A percentile compares a stretch with the other conserved stretches of the same genome.
These are phyloP conservation scores for Sterna hirundo DNA, from an alignment of 2,113 vertebrate genomes.

Conservation along the genomic window DNA sequence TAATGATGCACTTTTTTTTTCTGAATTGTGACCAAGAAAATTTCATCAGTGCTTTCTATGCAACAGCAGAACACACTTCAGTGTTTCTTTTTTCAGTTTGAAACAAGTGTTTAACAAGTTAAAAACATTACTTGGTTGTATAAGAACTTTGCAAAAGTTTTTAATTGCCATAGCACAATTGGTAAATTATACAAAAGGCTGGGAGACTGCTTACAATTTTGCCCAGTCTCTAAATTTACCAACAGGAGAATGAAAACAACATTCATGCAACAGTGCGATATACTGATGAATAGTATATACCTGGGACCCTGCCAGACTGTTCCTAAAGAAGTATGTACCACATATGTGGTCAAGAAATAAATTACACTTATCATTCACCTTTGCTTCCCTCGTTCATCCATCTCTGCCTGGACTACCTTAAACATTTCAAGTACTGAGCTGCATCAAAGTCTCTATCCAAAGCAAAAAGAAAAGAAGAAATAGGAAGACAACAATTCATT, in stretches of 20 bases:
- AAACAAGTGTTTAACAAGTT: background rate
- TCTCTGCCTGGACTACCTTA: background rate
- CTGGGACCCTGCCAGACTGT: background rate
- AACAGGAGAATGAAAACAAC: background rate
- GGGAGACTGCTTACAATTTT: background rate
- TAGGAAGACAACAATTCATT: background rate
- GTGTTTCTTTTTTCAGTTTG: background rate
- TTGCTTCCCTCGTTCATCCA: background rate
- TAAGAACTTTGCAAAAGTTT: background rate
- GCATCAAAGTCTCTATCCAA: background rate
- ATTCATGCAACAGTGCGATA: background rate
- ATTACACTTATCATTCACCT: background rate
- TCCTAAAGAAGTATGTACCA: background rate
- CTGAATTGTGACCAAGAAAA: background rate
- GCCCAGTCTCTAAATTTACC: background rate
- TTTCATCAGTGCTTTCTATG: background rate
- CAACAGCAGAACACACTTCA: background rate
- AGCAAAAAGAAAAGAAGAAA: background rate
- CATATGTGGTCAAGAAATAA: conserved; percentile 13
- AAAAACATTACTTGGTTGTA: background rate
- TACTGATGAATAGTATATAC: background rate
- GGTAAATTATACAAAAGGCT: background rate
- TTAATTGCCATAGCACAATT: background rate
- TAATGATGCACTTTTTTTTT: background rate
- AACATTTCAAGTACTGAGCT: background rate